Base-by-base conservation (phyloP, 2,797 vertebrate species). In the Syndactyla subalaris region DNA sequence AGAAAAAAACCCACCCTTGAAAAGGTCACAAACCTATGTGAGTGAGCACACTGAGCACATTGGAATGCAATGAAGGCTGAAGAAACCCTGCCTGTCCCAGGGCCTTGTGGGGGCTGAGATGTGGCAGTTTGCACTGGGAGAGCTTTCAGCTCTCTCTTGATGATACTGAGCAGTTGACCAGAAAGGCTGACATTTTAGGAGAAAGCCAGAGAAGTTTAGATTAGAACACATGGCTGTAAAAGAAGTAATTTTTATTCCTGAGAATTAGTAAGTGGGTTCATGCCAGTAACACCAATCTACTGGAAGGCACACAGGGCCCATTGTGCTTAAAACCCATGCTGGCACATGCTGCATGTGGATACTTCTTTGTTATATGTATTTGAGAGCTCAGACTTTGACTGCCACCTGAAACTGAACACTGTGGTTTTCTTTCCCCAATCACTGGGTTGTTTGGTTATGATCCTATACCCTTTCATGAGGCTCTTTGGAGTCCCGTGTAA, bases 161-260 rank as follows among this genome's bases (percentile, higher is more conserved):
- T 17, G 19, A 74, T 81, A 32, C 43, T 30, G n/a, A 68, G 34
- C 45, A 68, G 82, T 49, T 75, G 87, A 89, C 68, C 43, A 84
- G 43, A 88, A 88, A 74, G 59, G 77, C 51, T 80, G 89, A 94
- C 52, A 57, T 49, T 89, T 94, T 72, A 59, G 91, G 70, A 87
- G 43, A 48, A 72, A 48, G 52, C 29, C 26, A 55, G 55, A 85
- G 29, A 36, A 76, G 51, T 63, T 90, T 72, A 48, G 68, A 46
- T 79, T 68, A 78, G 79, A 89, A 66, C 32, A 89, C 26, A 13
- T 5, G 62, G 66, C 39, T 86, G 43, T 62, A n/a, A 88, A 76
- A 61, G 9, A 61, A 23, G 1, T 0, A n/a, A 0, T 30, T 41
- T 65, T 80, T 78, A 55, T 32, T 48, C 36, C 39, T 74, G 24